phyloP scores from a whole-genome alignment of 23 tunicate species.

The Botrylloides violaceus region DNA sequence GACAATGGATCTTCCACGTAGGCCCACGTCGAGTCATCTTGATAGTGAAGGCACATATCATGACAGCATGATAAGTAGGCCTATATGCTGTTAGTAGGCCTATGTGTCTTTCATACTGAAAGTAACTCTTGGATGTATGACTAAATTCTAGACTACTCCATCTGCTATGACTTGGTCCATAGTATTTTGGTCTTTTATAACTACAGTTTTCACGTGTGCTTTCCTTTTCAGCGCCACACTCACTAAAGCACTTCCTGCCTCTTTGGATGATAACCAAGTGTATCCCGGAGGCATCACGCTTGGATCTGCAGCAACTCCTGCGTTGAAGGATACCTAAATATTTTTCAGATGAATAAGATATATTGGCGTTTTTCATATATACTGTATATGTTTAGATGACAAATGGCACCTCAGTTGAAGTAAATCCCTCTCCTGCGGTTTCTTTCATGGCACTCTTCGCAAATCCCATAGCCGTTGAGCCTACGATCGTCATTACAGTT shows the following conservation, averaged over 20 bases:
- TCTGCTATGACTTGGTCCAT: constrained; percentile 33
- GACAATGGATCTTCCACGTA: too few species aligned
- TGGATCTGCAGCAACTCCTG: constrained; percentile 80
- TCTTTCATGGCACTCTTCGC: constrained; percentile 68
- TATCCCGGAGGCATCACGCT: constrained; percentile 80
- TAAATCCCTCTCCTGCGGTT: constrained; percentile 60
- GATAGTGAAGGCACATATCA: too few species aligned
- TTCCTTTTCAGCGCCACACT: constrained; percentile 39
- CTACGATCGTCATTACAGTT: constrained; percentile 70
- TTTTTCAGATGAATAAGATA: not conserved
- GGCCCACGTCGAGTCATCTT: too few species aligned
- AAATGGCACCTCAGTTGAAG: constrained; percentile 77
- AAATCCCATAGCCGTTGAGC: constrained; percentile 65
- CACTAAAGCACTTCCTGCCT: constrained; percentile 87
- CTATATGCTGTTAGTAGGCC: too few species aligned
- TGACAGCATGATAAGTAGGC: too few species aligned
- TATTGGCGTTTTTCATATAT: too few species aligned
- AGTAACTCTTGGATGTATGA: too few species aligned
- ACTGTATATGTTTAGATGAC: too few species aligned
- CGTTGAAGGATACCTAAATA: constrained; percentile 52
- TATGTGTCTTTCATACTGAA: too few species aligned
- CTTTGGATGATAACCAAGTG: constrained; percentile 62
- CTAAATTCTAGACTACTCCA: too few species aligned
- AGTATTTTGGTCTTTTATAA: constrained; percentile 27
- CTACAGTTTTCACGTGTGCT: constrained; percentile 62